Evolutionary conservation across 2,888 invertebrate species (phyloP).

Genomic region (Bombylius major): DNA sequence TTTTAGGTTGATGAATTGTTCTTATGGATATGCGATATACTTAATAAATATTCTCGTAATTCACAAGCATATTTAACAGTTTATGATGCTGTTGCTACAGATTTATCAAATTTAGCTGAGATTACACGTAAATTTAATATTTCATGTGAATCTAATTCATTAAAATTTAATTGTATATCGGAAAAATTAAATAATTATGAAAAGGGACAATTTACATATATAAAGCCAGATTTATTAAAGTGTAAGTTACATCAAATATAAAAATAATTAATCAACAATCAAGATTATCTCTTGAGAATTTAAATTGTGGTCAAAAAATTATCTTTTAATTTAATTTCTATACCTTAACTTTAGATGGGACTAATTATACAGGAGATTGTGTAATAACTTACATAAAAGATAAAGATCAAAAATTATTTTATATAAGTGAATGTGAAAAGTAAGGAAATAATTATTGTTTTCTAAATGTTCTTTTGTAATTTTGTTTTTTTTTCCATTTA

Average conservation of each 20-base stretch:
- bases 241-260: background rate
- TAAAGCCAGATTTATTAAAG: background rate
- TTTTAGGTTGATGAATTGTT: background rate
- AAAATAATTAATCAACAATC: background rate
- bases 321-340: no score
- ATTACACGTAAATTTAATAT: conserved; percentile 4
- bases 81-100: background rate
- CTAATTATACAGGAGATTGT: background rate
- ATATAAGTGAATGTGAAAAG: conserved; percentile 5
- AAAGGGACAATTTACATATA: conserved; percentile 1
- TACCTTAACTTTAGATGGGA: no score
- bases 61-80: background rate
- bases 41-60: background rate
- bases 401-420: conserved; percentile 2
- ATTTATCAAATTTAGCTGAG: background rate
- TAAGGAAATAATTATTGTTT: background rate
- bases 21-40: background rate
- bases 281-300: background rate
- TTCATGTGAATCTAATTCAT: background rate
- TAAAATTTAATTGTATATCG: background rate
- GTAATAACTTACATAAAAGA: conserved; percentile 9
- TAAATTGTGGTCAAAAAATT: no score
- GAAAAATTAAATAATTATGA: background rate
- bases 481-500: background rate
- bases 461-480: background rate